Evolutionary conservation across 1,140 invertebrate genomes (phyloP).

Genomic region (Monochamus saltuarius): DNA sequence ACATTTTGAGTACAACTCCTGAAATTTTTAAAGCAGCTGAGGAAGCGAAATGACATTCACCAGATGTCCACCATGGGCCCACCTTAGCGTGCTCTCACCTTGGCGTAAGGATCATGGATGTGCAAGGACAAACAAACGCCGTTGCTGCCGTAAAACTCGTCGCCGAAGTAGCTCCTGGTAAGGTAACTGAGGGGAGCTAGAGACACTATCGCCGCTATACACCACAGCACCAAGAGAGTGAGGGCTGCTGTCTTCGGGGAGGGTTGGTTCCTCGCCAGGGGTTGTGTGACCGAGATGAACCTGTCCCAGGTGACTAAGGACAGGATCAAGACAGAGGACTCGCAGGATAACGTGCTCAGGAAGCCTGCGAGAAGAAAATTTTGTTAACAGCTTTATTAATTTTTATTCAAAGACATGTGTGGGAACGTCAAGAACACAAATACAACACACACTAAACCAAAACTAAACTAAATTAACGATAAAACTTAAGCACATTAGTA

Average conservation of each 20-base stretch:
- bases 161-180: conserved; percentile 53
- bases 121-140: conserved; percentile 65
- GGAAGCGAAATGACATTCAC: too few relatives aligned
- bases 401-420: too few relatives aligned
- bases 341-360: conserved; percentile 67
- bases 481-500: too few relatives aligned
- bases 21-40: too few relatives aligned
- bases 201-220: conserved; percentile 55
- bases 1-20: too few relatives aligned
- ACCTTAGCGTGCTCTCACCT: conserved; percentile 41
- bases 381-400: too few relatives aligned
- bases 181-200: conserved; percentile 53
- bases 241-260: conserved; percentile 48
- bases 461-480: too few relatives aligned
- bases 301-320: conserved; percentile 66
- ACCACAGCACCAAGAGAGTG: conserved; percentile 58
- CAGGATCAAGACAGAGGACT: conserved; percentile 65
- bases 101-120: conserved; percentile 62
- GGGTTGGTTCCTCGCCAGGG: conserved; percentile 54
- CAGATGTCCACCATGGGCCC: not conserved
- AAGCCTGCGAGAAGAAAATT: conserved; percentile 55
- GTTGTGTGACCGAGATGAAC: conserved; percentile 62
- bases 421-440: too few relatives aligned
- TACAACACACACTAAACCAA: too few relatives aligned
- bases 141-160: conserved; percentile 62